phyloP scores from a whole-genome alignment of 2,888 invertebrate species.

The Campoplex nolae region DNA sequence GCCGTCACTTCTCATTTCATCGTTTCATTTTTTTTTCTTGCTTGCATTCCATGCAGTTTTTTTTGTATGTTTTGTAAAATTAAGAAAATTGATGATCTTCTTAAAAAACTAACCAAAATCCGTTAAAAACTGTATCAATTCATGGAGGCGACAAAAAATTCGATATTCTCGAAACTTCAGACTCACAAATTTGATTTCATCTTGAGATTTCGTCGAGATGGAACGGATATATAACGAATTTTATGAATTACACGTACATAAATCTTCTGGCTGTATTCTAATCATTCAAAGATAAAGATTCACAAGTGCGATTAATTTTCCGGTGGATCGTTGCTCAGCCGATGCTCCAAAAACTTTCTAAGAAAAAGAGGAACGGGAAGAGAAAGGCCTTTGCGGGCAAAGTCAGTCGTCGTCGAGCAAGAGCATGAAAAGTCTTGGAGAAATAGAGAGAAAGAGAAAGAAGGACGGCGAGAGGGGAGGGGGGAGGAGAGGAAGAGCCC shows the following conservation, averaged over 20 bases:
- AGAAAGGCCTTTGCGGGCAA: constrained; percentile 41
- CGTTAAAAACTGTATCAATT: not conserved
- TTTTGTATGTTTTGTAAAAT: not conserved
- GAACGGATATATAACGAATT: constrained; percentile 13
- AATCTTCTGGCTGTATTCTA: constrained; percentile 28
- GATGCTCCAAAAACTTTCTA: constrained; percentile 63
- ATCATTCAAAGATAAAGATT: constrained; percentile 57
- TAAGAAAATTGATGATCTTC: not conserved
- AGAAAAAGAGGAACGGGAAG: constrained; percentile 41
- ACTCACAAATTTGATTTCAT: not conserved
- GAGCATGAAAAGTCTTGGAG: constrained; percentile 55
- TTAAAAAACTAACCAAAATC: not conserved
- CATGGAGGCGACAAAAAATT: not conserved
- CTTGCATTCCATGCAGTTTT: not conserved
- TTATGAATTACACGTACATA: not conserved
- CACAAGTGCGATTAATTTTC: constrained; percentile 58
- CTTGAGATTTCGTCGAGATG: not conserved
- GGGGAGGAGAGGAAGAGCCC: constrained; percentile 1
- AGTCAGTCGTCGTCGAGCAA: constrained; percentile 36
- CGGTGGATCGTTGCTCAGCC: constrained; percentile 58
- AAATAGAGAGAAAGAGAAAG: constrained; percentile 31
- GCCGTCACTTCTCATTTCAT: not conserved
- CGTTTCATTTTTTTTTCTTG: not conserved
- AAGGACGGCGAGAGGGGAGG: constrained; percentile 5
- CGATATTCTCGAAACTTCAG: not conserved